phyloP scores from a whole-genome alignment of 2,797 vertebrate genomes.

The Eospalax fontanierii region DNA sequence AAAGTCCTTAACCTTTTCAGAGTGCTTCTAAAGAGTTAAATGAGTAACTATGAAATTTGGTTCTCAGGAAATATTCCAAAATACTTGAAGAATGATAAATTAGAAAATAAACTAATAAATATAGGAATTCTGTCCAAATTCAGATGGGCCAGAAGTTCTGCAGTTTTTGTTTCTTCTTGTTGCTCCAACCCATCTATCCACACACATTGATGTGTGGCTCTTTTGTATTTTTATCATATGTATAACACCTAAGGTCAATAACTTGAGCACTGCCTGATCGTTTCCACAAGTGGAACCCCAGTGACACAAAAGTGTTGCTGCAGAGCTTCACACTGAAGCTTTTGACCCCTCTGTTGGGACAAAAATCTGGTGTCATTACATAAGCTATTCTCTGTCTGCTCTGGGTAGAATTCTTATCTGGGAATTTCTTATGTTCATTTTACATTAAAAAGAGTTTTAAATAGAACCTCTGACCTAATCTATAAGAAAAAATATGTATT shows the following conservation, averaged over 20 bases:
- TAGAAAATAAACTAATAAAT: neutral
- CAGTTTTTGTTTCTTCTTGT: neutral
- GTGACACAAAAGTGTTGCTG: conserved; percentile 31
- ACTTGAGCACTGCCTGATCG: neutral
- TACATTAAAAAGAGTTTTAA: conserved; percentile 70
- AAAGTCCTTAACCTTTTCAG: neutral
- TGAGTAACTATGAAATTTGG: neutral
- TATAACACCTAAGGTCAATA: neutral
- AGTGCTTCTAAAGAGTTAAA: conserved; percentile 12
- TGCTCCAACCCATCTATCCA: neutral
- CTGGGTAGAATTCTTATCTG: conserved; percentile 7
- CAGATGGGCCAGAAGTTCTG: neutral
- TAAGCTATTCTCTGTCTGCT: conserved; percentile 49
- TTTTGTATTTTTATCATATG: neutral
- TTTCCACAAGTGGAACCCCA: conserved; percentile 2
- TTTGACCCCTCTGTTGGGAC: neutral
- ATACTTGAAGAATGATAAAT: conserved; percentile 1
- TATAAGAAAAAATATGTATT: conserved; percentile 67
- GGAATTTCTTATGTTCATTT: conserved; percentile 67
- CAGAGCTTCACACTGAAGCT: neutral
- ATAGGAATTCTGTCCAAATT: neutral
- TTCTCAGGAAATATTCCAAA: conserved; percentile 30
- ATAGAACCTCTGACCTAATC: conserved; percentile 60
- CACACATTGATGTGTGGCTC: neutral
- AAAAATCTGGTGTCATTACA: conserved; percentile 43